phyloP scores from a whole-genome alignment of 2,888 invertebrate species.

The Eudasyphora cyanicolor region DNA sequence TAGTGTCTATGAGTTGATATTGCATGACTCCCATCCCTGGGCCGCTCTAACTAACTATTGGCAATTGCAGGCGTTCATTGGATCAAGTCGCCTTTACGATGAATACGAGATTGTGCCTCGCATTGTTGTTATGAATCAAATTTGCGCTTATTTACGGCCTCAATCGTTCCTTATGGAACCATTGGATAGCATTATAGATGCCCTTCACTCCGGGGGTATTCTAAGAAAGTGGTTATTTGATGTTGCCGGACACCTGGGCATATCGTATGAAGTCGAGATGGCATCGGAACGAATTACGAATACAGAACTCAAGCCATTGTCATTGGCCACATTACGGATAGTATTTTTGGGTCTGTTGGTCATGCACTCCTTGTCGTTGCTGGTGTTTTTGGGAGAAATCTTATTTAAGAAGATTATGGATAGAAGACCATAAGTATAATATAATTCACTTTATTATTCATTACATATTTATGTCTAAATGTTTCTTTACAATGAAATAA shows the following conservation, averaged over 20 bases:
- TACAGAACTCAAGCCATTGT: conserved; percentile 19
- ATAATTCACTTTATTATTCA: too few species aligned
- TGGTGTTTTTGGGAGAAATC: conserved; percentile 38
- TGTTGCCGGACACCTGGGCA: neutral
- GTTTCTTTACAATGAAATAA: too few species aligned
- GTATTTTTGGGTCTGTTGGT: conserved; percentile 30
- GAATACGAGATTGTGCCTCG: conserved; percentile 36
- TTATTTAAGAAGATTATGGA: neutral
- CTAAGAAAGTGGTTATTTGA: conserved; percentile 45
- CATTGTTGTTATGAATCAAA: conserved; percentile 50
- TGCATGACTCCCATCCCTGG: neutral
- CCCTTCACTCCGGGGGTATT: conserved; percentile 33
- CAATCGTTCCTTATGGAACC: conserved; percentile 51
- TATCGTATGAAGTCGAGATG: neutral
- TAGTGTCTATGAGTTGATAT: neutral
- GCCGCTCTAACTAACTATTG: conserved; percentile 53
- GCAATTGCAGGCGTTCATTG: conserved; percentile 43
- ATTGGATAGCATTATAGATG: conserved; percentile 36
- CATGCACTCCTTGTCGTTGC: conserved; percentile 7
- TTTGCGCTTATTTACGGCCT: conserved; percentile 49
- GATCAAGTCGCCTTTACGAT: neutral
- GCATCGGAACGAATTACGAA: neutral
- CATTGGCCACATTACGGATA: conserved; percentile 13
- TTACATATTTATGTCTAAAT: too few species aligned
- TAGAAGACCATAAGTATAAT: neutral